phyloP scores from a whole-genome alignment of 2,888 invertebrate genomes.

The Tenthredo mesomela region DNA sequence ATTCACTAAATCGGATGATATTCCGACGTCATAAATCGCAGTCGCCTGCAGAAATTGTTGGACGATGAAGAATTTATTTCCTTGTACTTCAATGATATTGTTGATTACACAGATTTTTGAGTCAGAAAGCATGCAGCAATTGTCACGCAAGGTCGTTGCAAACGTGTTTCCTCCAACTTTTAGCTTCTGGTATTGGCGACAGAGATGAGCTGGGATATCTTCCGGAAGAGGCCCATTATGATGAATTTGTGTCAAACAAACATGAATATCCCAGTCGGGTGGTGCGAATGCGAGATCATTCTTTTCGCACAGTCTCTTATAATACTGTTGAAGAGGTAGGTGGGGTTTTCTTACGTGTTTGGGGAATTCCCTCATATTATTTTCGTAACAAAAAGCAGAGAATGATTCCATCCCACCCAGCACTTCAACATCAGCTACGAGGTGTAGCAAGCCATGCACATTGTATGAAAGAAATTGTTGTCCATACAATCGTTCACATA shows the following conservation, averaged over 20 bases:
- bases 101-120: neutral
- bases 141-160: slow-evolving; percentile 20
- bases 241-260: slow-evolving; percentile 29
- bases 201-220: neutral
- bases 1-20: neutral
- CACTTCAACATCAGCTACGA: slow-evolving; percentile 38
- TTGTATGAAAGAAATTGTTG: slow-evolving; percentile 49
- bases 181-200: slow-evolving; percentile 5
- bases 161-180: slow-evolving; percentile 26
- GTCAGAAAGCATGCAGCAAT: too few relatives aligned
- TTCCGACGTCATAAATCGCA: neutral
- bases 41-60: neutral
- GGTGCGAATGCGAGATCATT: slow-evolving; percentile 21
- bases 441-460: slow-evolving; percentile 41
- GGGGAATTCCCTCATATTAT: slow-evolving; percentile 27
- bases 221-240: slow-evolving; percentile 13
- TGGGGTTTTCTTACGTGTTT: slow-evolving; percentile 45
- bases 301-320: slow-evolving; percentile 42
- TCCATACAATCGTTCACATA: slow-evolving; percentile 44
- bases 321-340: slow-evolving; percentile 36
- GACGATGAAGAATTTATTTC: neutral
- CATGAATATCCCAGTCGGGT: neutral
- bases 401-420: slow-evolving; percentile 40
- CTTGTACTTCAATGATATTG: neutral
- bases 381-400: slow-evolving; percentile 47